Evolutionary conservation across 2,888 invertebrate genomes (phyloP).

Genomic region (Hydraecia micacea): DNA sequence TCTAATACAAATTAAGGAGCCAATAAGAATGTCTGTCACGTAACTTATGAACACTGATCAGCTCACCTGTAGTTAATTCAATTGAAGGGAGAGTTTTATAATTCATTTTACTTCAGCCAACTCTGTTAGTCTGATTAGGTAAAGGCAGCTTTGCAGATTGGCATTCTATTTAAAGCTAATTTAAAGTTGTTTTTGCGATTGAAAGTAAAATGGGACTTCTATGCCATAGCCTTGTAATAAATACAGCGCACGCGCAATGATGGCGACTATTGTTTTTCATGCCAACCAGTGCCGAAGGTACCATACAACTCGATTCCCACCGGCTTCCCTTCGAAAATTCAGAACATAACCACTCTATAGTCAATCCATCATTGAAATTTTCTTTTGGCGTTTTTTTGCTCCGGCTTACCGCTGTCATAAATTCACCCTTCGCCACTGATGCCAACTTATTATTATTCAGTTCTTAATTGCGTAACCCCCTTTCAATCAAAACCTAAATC

Average conservation of each 20-base stretch:
- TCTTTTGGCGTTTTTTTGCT: no score
- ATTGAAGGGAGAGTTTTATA: conserved; percentile 9
- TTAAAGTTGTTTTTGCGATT: background rate
- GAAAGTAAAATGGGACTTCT: background rate
- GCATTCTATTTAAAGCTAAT: background rate
- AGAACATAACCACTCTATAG: no score
- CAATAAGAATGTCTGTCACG: conserved; percentile 31
- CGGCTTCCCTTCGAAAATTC: no score
- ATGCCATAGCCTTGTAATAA: background rate
- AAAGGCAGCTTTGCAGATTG: conserved; percentile 3
- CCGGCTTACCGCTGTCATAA: no score
- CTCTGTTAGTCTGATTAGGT: background rate
- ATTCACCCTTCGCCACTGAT: no score
- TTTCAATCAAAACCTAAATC: no score
- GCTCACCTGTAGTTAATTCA: conserved; percentile 27
- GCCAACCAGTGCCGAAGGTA: no score
- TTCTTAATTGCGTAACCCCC: background rate
- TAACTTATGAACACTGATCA: conserved; percentile 37
- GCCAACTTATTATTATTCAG: background rate
- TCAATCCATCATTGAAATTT: no score
- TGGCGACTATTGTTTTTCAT: no score
- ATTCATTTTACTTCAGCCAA: background rate
- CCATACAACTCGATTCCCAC: no score
- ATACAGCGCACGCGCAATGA: background rate
- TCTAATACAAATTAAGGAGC: background rate